Conservation (phyloP, 1,140 invertebrate genomes). For the Hirudo medicinalis region DNA sequence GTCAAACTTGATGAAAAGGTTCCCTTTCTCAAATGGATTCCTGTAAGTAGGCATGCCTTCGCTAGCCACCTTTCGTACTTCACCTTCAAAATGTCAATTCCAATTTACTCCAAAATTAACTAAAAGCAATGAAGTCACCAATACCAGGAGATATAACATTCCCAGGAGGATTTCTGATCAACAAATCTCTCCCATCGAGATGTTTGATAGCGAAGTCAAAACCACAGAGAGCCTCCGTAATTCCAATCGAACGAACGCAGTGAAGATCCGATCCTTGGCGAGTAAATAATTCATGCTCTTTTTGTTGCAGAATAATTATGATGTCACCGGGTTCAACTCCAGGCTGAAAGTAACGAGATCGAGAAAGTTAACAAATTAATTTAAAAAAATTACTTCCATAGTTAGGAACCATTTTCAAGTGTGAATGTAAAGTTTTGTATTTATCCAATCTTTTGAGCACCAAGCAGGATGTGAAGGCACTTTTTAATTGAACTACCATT, state of each 20-base stretch:
- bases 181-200: conserved; percentile 74
- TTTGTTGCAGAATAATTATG: conserved; percentile 87
- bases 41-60: conserved; percentile 96
- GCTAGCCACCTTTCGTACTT: conserved; percentile 71
- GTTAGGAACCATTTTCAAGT: no score
- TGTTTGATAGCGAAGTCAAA: conserved; percentile 86
- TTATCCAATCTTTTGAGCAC: no score
- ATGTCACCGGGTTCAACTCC: conserved; percentile 81
- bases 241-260: conserved; percentile 57
- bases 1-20: conserved; percentile 78
- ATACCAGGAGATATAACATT: conserved; percentile 66
- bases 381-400: no score
- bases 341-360: conserved; percentile 49
- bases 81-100: conserved; percentile 34
- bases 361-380: neutral
- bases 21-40: conserved; percentile 90
- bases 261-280: conserved; percentile 73
- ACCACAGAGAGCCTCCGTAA: conserved; percentile 89
- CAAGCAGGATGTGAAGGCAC: no score
- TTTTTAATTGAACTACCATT: no score
- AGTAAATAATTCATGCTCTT: conserved; percentile 69
- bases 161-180: conserved; percentile 69
- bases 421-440: no score
- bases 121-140: neutral
- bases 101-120: neutral